Evolutionary conservation across 2,113 vertebrate genomes (phyloP).

Genomic region (Myiopsitta monachus): DNA sequence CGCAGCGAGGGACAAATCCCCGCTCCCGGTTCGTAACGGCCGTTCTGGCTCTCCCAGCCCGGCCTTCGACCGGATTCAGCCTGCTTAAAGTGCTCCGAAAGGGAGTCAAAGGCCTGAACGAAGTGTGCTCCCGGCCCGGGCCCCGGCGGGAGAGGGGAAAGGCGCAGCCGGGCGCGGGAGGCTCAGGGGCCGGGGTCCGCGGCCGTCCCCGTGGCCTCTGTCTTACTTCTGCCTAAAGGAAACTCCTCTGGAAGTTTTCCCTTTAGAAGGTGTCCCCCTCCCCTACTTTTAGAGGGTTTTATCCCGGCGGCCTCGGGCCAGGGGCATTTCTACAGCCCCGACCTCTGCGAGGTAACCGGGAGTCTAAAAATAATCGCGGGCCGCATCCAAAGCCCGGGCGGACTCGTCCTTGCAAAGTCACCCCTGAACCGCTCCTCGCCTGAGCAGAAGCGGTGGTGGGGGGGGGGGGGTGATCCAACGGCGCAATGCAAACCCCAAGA

Average conservation of each 20-base stretch:
- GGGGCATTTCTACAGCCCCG: background rate
- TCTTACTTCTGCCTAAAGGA: background rate
- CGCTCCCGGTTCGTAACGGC: background rate
- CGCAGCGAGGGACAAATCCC: background rate
- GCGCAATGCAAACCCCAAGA: background rate
- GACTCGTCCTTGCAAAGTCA: background rate
- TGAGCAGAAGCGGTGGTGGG: background rate
- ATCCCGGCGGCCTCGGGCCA: rapidly evolving
- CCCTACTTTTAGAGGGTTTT: background rate
- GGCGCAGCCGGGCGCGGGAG: background rate
- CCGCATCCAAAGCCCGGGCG: background rate
- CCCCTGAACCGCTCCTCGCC: background rate
- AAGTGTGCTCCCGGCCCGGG: background rate
- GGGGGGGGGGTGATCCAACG: rapidly evolving
- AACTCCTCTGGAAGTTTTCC: background rate
- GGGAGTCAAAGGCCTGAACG: background rate
- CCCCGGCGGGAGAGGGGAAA: background rate
- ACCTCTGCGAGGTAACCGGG: background rate
- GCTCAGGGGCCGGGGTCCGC: background rate
- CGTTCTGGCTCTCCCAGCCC: background rate
- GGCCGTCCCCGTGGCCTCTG: background rate
- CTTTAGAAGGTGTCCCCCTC: background rate
- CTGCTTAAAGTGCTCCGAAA: background rate
- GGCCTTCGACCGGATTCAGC: background rate
- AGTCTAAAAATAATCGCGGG: constrained; percentile 32